Evolutionary conservation across 2,797 vertebrate species (phyloP).

Genomic region (Rhinogobio ventralis): DNA sequence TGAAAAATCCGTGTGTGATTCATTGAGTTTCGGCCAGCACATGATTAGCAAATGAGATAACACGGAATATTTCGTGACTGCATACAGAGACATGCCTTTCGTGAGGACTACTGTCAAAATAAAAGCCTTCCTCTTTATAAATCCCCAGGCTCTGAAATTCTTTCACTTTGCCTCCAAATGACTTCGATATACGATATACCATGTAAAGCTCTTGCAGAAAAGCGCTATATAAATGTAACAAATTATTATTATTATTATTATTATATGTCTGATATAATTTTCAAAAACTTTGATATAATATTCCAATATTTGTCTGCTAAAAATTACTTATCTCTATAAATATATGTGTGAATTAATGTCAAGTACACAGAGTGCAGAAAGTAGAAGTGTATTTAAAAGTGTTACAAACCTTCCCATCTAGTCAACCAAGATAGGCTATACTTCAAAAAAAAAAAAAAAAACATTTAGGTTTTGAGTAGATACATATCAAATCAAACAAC

Average conservation of each 20-base stretch:
- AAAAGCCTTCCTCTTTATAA: neutral
- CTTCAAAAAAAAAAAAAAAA: too few species aligned
- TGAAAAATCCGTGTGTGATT: neutral
- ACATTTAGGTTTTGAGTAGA: neutral
- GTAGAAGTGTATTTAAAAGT: neutral
- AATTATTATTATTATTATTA: too few species aligned
- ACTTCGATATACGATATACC: too few species aligned
- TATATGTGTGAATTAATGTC: neutral
- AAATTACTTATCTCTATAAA: neutral
- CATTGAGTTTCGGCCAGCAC: accelerated
- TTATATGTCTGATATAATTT: too few species aligned
- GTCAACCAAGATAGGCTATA: neutral
- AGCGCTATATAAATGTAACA: too few species aligned
- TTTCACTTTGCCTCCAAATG: neutral
- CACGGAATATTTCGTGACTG: neutral
- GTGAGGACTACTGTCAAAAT: neutral
- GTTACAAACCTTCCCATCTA: neutral
- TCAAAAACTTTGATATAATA: neutral
- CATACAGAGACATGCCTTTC: too few species aligned
- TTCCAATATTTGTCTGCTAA: neutral
- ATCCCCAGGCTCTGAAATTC: neutral
- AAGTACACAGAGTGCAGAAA: neutral
- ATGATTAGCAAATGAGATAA: neutral
- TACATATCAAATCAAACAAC: neutral
- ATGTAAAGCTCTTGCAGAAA: too few species aligned